These are phyloP conservation scores for Acipenser transmontanus DNA, from an alignment of 2,797 vertebrate species.

Conservation along the genomic window DNA sequence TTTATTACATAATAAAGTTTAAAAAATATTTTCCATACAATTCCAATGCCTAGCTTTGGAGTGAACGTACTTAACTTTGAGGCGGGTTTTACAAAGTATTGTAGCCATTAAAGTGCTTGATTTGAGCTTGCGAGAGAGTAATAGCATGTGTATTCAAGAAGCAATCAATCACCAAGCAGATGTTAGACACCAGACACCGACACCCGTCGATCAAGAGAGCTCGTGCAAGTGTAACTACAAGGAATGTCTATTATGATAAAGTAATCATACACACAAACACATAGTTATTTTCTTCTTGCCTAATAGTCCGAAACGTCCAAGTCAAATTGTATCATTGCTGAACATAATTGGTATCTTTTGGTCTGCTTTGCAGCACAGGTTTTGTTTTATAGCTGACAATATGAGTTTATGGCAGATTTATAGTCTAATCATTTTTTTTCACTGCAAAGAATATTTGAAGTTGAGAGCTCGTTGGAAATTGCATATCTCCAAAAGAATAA, in stretches of 20 bases:
- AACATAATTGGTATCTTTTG: slow-evolving; percentile 37
- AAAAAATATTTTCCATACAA: too few species aligned
- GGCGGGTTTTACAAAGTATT: too few species aligned
- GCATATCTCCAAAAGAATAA: background rate
- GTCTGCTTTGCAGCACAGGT: slow-evolving; percentile 34
- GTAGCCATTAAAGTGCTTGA: too few species aligned
- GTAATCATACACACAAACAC: slow-evolving; percentile 1
- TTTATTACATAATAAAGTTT: too few species aligned
- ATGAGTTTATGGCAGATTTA: slow-evolving; percentile 43
- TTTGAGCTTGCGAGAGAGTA: slow-evolving; percentile 54
- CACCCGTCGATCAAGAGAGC: too few species aligned
- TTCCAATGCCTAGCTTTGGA: too few species aligned
- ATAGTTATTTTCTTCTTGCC: slow-evolving; percentile 24
- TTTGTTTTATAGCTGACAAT: slow-evolving; percentile 38
- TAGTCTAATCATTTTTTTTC: slow-evolving; percentile 39
- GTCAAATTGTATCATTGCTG: slow-evolving; percentile 33
- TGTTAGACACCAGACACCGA: too few species aligned
- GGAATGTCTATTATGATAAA: too few species aligned
- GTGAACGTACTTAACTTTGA: too few species aligned
- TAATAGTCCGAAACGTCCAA: slow-evolving; percentile 23
- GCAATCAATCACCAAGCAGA: slow-evolving; percentile 41
- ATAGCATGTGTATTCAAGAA: slow-evolving; percentile 58
- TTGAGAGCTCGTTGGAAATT: slow-evolving; percentile 33
- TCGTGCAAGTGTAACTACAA: too few species aligned
- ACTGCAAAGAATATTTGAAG: slow-evolving; percentile 41